Evolutionary conservation across 2,113 vertebrate genomes (phyloP), one percentile per base, ranked within the genome.

Genomic region (Eurystomus gularis): DNA sequence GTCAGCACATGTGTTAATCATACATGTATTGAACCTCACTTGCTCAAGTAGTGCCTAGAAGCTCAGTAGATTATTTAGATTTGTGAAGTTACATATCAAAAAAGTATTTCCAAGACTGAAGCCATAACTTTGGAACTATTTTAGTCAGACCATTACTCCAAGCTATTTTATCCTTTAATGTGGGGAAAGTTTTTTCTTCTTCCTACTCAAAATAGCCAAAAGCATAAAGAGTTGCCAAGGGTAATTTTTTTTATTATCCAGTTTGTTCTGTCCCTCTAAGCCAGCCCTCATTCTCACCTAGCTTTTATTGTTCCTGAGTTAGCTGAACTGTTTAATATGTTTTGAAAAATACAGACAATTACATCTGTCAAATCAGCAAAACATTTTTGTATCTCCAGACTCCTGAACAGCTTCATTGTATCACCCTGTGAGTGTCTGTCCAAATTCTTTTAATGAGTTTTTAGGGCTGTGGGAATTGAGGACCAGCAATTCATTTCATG

Each of bases 361-460:
- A 80, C 16, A 86, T 49, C 28, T 81, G 71, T 80, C 54, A 90
- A 88, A 96, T 80, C 7, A 96, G 66, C 76, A 93, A 91, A 86
- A 44, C 14, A 71, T 64, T 79, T 93, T 70, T 94, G 51, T 73
- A 81, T 84, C 52, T 89, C 42, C 16, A 8, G 71, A 35, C 33
- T 81, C 35, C 39, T 65, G 42, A 83, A 83, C 37, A 61, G 40
- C 51, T 80, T 21, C 1, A 29, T 35, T 71, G 55, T 64, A 75
- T 46, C 3, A 7, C 33, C 17, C 76, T 60, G 55, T 78, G 16
- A 92, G 58, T 77, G 82, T 60, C 76, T 76, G 65, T 64, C 72
- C 83, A 91, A 94, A 78, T 78, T 82, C 46, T 68, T 82, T 85
- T 82, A 91, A 94, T 64, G 73, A 93, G 61, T 51, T 93, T 96